phyloP scores from a whole-genome alignment of 2,797 vertebrate genomes.

The Cyclura pinguis region DNA sequence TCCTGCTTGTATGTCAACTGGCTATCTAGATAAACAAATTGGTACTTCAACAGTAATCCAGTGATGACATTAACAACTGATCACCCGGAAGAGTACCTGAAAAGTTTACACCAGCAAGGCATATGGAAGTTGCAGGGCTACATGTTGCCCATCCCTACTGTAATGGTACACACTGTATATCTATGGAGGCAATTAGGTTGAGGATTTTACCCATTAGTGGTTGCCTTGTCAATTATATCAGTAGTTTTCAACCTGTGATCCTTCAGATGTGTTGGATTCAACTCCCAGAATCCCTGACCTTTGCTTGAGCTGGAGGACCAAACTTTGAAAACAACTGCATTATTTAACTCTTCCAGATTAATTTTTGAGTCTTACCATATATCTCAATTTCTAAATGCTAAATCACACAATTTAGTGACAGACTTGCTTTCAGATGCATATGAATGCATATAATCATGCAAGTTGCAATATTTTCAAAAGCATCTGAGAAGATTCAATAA shows the following conservation, averaged over 20 bases:
- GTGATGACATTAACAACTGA: too few species aligned
- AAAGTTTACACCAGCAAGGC: too few species aligned
- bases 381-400: background rate
- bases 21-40: too few species aligned
- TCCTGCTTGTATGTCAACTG: too few species aligned
- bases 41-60: too few species aligned
- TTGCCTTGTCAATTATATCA: background rate
- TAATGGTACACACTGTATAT: background rate
- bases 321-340: too few species aligned
- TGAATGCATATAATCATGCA: background rate
- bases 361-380: background rate
- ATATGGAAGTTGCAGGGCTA: background rate
- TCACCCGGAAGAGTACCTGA: too few species aligned
- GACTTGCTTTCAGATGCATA: background rate
- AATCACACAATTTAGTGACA: background rate
- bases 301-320: too few species aligned
- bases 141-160: background rate
- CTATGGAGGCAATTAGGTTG: background rate
- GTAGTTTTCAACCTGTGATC: too few species aligned
- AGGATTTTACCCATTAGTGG: background rate
- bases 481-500: background rate
- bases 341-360: background rate
- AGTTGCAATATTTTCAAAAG: background rate
- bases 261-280: too few species aligned
- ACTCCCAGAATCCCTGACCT: too few species aligned